phyloP scores from a whole-genome alignment of 1,140 invertebrate species.

The Leptoteleia sp. region DNA sequence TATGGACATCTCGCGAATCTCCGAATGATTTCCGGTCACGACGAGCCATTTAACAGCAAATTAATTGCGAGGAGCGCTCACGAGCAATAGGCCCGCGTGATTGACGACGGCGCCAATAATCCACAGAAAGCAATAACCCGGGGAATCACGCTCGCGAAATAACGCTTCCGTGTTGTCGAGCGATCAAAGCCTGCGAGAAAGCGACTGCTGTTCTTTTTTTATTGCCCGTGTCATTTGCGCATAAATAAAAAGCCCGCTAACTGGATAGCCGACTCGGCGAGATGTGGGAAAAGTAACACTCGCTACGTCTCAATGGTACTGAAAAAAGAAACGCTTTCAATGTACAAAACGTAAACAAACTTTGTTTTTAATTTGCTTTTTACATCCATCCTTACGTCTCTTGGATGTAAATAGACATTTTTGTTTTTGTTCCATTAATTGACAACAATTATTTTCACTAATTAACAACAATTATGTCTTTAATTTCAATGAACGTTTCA shows the following conservation, averaged over 20 bases:
- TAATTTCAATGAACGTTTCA: too few species aligned
- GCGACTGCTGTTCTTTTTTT: slow-evolving; percentile 17
- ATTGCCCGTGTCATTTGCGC: slow-evolving; percentile 16
- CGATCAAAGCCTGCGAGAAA: slow-evolving; percentile 22
- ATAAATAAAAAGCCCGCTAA: slow-evolving; percentile 12
- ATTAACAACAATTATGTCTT: too few species aligned
- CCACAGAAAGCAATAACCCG: slow-evolving; percentile 16
- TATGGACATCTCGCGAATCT: slow-evolving; percentile 45
- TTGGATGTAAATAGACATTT: too few species aligned
- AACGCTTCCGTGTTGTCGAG: slow-evolving; percentile 20
- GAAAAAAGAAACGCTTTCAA: too few species aligned
- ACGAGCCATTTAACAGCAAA: slow-evolving; percentile 69
- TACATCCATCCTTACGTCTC: too few species aligned
- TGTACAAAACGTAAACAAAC: too few species aligned
- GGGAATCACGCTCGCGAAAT: slow-evolving; percentile 17
- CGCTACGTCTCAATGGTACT: too few species aligned
- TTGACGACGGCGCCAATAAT: slow-evolving; percentile 17
- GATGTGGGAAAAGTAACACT: too few species aligned
- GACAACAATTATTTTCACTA: slow-evolving; percentile 9
- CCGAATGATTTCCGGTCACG: slow-evolving; percentile 71
- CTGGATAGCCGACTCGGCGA: too few species aligned
- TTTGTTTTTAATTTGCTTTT: too few species aligned
- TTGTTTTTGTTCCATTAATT: too few species aligned
- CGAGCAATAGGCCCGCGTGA: slow-evolving; percentile 25
- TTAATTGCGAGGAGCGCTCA: slow-evolving; percentile 67